Conservation (phyloP, 2,113 vertebrate genomes). For the Platysteira castanea region DNA sequence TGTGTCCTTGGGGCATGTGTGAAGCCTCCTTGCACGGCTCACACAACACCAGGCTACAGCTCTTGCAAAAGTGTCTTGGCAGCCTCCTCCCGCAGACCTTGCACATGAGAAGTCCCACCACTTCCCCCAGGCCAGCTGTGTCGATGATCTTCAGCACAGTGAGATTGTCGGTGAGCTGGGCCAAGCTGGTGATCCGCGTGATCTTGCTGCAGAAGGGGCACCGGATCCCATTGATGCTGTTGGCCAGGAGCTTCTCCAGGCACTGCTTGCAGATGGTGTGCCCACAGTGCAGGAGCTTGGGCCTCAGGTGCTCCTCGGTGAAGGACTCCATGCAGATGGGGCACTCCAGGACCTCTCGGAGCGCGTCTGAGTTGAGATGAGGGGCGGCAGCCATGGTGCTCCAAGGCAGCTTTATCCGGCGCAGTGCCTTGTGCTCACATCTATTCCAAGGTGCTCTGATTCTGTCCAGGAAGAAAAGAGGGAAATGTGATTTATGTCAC, state of each 20-base stretch:
- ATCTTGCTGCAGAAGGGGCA: constrained; percentile 97
- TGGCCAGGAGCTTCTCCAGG: constrained; percentile 91
- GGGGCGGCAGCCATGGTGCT: constrained; percentile 80
- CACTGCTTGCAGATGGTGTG: constrained; percentile 94
- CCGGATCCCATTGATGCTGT: constrained; percentile 92
- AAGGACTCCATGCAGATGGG: constrained; percentile 97
- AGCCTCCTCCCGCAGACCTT: constrained; percentile 84
- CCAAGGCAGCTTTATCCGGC: not conserved
- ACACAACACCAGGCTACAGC: constrained; percentile 83
- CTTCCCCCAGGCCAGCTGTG: constrained; percentile 80
- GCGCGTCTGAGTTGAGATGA: constrained; percentile 86
- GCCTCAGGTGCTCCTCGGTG: constrained; percentile 87
- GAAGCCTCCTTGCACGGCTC: constrained; percentile 83
- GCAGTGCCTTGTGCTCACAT: not conserved
- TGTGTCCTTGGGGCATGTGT: constrained; percentile 80
- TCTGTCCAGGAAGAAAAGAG: constrained; percentile 50
- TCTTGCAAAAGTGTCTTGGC: constrained; percentile 88
- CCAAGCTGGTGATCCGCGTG: constrained; percentile 87
- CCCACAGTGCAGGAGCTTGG: constrained; percentile 94
- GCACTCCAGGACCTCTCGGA: constrained; percentile 94
- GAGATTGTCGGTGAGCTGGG: constrained; percentile 91
- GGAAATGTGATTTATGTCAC: constrained; percentile 41
- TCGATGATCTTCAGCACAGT: constrained; percentile 96
- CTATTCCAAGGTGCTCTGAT: constrained; percentile 31
- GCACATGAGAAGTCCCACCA: constrained; percentile 87